Base-by-base conservation (phyloP, 2,797 vertebrate species). In the Aulostomus chinensis region DNA sequence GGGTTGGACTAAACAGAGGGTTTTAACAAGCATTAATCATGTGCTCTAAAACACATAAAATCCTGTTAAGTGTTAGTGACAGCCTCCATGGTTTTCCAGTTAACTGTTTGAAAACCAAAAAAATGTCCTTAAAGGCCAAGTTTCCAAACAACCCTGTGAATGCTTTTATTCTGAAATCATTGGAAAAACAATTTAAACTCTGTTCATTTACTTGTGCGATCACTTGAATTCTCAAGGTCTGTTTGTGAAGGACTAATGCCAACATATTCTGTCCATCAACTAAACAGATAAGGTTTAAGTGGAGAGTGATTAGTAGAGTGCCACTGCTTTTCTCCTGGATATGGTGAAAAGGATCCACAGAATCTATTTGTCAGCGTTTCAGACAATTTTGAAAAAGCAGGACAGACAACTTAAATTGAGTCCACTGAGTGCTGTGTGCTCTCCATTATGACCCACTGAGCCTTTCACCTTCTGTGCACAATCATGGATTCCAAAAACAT, bases 381-480 rank as follows among this genome's bases (percentile, higher is more conserved):
- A 45, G n/a, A 26, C 38, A 48, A 40, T 42, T 15, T 18, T 34
- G 29, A 12, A 29, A 16, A 16, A 54, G 33, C 24, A 35, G 11
- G 38, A 17, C 9, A 18, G 24, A 25, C 24, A 25, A 25, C 24
- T 29, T 29, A 7, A 35, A 42, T 2, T 10, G 16, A 22, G 33
- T 15, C 11, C 43, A 15, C 11, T 16, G 31, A 8, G 2, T 1
- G 20, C 31, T 46, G 17, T 2, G 6, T 36, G 40, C 25, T 30
- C 12, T 21, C 18, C 8, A 34, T 38, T 34, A 22, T 18, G 12
- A 55, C 58, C 60, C 50, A 47, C 41, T 52, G 2, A 79, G 52
- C 38, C 21, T 73, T 68, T 72, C 33, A 31, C 11, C 32, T 33
- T 30, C 21, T 10, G 41, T 36, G 34, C 30, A 57, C 53, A 28